Evolutionary conservation across 2,113 vertebrate genomes (phyloP).

Genomic region (Centrocercus urophasianus): DNA sequence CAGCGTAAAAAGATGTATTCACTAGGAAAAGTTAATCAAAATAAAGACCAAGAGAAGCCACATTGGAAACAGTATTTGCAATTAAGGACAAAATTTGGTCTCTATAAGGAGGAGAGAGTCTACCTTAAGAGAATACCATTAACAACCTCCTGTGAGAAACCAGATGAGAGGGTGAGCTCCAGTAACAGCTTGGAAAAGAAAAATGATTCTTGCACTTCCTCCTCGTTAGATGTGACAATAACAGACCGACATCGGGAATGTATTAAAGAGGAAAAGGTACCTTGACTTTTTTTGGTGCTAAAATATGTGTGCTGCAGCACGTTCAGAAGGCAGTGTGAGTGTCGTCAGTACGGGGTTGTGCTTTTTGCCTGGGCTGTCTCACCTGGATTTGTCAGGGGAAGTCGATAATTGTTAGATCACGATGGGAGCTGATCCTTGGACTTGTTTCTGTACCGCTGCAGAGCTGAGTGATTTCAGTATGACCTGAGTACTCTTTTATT

Average conservation of each 20-base stretch:
- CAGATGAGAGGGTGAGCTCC: slow-evolving; percentile 36
- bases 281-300: neutral
- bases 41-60: slow-evolving; percentile 37
- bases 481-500: fast-evolving
- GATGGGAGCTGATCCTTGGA: neutral
- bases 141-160: neutral
- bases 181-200: slow-evolving; percentile 34
- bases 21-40: slow-evolving; percentile 17
- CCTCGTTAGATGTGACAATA: neutral
- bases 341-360: fast-evolving
- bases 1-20: slow-evolving; percentile 68
- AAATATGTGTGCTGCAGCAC: neutral
- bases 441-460: neutral
- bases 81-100: slow-evolving; percentile 76
- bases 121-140: slow-evolving; percentile 72
- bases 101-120: slow-evolving; percentile 78
- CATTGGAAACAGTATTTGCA: slow-evolving; percentile 65
- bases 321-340: neutral
- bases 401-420: neutral
- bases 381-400: neutral
- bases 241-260: neutral
- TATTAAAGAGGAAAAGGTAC: slow-evolving; percentile 71
- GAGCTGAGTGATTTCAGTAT: neutral
- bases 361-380: neutral
- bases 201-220: slow-evolving; percentile 15